These are phyloP conservation scores for Sula dactylatra DNA, from an alignment of 2,113 vertebrate species.

Conservation along the genomic window DNA sequence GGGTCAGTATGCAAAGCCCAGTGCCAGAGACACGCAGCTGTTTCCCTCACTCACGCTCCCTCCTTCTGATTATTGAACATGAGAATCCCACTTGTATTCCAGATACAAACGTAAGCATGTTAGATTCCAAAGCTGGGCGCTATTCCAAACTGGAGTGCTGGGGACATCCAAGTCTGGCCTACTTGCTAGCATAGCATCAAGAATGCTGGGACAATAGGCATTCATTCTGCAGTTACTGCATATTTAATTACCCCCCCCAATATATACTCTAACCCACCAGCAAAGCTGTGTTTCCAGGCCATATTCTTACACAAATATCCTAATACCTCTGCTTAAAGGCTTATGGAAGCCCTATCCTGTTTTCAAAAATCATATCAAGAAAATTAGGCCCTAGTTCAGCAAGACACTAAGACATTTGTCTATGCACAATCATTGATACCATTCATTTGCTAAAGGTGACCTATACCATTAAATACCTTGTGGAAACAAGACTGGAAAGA, in stretches of 20 bases:
- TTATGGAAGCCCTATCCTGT: neutral
- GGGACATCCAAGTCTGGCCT: constrained; percentile 2
- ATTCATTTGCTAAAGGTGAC: neutral
- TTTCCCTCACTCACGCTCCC: constrained; percentile 70
- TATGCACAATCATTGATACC: neutral
- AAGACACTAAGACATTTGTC: neutral
- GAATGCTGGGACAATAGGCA: neutral
- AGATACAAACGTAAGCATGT: constrained; percentile 52
- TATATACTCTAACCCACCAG: neutral
- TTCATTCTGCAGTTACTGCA: neutral
- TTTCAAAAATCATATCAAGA: neutral
- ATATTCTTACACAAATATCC: neutral
- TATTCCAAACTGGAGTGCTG: neutral
- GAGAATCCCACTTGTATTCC: constrained; percentile 62
- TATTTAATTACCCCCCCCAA: neutral
- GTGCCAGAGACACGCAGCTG: constrained; percentile 65
- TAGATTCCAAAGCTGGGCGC: constrained; percentile 29
- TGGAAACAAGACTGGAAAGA: neutral
- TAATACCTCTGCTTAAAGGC: neutral
- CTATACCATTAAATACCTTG: neutral
- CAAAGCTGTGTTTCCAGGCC: neutral
- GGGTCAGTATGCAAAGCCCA: constrained; percentile 50
- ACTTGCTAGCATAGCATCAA: neutral
- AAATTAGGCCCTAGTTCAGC: neutral
- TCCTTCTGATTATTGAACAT: constrained; percentile 59